These are phyloP conservation scores for Chinchilla lanigera DNA, from an alignment of 2,113 vertebrate genomes.

Conservation along the genomic window DNA sequence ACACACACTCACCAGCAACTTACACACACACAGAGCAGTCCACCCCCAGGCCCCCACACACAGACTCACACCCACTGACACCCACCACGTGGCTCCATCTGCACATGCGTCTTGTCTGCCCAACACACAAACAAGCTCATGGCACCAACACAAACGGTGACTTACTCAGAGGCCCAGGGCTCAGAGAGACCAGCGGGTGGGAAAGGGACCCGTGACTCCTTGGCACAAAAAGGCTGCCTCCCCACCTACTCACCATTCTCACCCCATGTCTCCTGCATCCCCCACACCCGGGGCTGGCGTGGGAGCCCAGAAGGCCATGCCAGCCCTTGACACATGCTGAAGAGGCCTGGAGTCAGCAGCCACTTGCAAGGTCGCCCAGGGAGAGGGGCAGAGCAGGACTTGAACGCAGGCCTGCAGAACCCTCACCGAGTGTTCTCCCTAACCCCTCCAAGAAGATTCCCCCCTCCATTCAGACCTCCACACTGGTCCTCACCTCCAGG, in stretches of 20 bases:
- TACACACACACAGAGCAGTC: not conserved
- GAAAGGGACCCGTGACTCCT: too few species aligned
- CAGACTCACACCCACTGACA: not conserved
- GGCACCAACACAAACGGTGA: not conserved
- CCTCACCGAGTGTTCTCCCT: not conserved
- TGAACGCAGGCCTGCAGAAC: not conserved
- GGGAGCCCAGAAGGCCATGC: not conserved
- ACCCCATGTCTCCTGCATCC: not conserved
- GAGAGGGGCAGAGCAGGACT: not conserved
- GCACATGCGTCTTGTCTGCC: too few species aligned
- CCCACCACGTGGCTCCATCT: not conserved
- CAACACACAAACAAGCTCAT: not conserved
- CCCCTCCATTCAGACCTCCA: not conserved
- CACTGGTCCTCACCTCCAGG: not conserved
- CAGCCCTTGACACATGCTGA: not conserved
- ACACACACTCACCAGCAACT: not conserved
- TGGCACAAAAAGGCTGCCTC: not conserved
- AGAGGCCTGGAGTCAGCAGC: not conserved
- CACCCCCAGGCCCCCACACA: not conserved
- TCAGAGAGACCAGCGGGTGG: not conserved
- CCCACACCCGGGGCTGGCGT: not conserved
- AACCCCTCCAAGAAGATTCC: not conserved
- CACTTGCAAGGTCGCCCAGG: not conserved
- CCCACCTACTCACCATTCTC: rapidly evolving
- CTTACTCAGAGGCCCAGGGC: not conserved